phyloP scores from a whole-genome alignment of 2,888 invertebrate species.

The Ceriagrion tenellum region DNA sequence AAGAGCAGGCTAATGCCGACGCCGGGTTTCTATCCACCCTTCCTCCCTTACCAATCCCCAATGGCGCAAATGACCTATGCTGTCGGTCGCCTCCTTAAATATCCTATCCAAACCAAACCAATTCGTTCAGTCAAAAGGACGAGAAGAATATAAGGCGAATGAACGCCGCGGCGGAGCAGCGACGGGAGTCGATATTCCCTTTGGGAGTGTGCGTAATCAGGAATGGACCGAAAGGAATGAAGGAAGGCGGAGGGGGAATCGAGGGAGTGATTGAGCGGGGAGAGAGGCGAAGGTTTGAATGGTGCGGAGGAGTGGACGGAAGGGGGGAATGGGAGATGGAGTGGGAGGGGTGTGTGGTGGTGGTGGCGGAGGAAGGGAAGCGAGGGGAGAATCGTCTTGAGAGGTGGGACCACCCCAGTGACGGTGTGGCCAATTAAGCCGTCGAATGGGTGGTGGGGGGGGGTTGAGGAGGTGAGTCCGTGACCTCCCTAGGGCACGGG shows the following conservation, averaged over 20 bases:
- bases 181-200: background rate
- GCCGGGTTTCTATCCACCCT: too few species aligned
- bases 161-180: background rate
- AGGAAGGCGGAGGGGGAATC: background rate
- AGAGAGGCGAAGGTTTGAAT: background rate
- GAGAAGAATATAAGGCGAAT: background rate
- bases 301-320: background rate
- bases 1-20: too few species aligned
- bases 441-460: background rate
- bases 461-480: conserved; percentile 18
- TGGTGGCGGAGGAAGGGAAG: too few species aligned
- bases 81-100: too few species aligned
- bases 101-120: too few species aligned
- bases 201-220: background rate
- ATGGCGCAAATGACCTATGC: too few species aligned
- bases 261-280: background rate
- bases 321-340: background rate
- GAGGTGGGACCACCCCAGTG: conserved; percentile 45
- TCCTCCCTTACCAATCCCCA: too few species aligned
- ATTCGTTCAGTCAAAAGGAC: too few species aligned
- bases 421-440: conserved; percentile 54
- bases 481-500: conserved; percentile 51
- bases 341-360: background rate
- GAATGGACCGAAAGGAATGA: background rate
- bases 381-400: background rate